Evolutionary conservation across 2,797 vertebrate species (phyloP).

Genomic region (Channallabes apus): DNA sequence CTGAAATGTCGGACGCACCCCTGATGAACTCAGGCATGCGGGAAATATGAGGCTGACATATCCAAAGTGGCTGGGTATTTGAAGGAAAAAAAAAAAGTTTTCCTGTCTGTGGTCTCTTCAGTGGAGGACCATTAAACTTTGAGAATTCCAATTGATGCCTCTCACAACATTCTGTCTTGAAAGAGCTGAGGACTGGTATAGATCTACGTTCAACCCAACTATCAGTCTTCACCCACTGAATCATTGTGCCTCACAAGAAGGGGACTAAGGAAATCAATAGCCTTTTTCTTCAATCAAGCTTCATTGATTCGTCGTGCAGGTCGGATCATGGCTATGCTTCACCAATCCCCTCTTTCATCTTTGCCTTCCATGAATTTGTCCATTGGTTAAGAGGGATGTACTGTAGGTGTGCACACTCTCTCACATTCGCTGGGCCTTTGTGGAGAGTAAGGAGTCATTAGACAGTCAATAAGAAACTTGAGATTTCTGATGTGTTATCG

Average conservation of each 20-base stretch:
- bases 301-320: constrained; percentile 55
- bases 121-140: constrained; percentile 44
- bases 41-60: constrained; percentile 32
- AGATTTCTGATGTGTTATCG: constrained; percentile 38
- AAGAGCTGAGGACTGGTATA: constrained; percentile 36
- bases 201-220: constrained; percentile 44
- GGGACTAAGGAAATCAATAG: constrained; percentile 55
- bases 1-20: constrained; percentile 40
- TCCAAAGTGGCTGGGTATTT: constrained; percentile 7
- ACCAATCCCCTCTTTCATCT: constrained; percentile 44
- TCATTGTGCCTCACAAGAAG: constrained; percentile 45
- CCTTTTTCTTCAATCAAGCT: constrained; percentile 56
- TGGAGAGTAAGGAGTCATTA: constrained; percentile 33
- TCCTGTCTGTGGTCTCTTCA: constrained; percentile 20
- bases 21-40: constrained; percentile 40
- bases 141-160: constrained; percentile 42
- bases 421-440: constrained; percentile 5
- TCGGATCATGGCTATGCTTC: constrained; percentile 50
- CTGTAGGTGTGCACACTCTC: constrained; percentile 4
- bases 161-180: constrained; percentile 20
- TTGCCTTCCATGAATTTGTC: constrained; percentile 29
- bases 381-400: constrained; percentile 26
- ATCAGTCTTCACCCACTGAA: constrained; percentile 47
- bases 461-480: constrained; percentile 27
- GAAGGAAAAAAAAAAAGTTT: constrained; percentile 15